phyloP scores from a whole-genome alignment of 2,113 vertebrate species.

The Aspiorhynchus laticeps region DNA sequence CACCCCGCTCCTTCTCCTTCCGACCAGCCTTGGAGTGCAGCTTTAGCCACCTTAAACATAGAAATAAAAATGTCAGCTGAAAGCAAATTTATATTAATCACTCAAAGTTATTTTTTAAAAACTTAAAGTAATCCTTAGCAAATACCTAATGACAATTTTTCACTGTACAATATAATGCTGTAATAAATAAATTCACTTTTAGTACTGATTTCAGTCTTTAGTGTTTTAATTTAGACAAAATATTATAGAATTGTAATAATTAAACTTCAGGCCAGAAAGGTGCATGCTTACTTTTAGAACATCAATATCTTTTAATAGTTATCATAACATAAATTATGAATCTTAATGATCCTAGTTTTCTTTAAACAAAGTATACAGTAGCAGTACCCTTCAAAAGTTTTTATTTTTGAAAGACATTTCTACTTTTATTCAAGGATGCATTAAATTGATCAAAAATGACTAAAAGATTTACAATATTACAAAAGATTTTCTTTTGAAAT shows the following conservation, averaged over 20 bases:
- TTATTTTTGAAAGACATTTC: too few species aligned
- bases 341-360: too few species aligned
- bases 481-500: too few species aligned
- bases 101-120: not conserved
- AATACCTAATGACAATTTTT: not conserved
- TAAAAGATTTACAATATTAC: too few species aligned
- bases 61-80: slow-evolving; percentile 12
- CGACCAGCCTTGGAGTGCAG: slow-evolving; percentile 89
- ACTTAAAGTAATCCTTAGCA: not conserved
- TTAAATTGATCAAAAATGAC: too few species aligned
- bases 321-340: not conserved
- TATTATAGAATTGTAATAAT: not conserved
- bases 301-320: not conserved
- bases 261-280: too few species aligned
- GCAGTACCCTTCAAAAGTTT: too few species aligned
- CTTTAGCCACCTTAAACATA: slow-evolving; percentile 87
- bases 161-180: not conserved
- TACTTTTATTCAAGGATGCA: too few species aligned
- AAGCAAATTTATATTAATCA: not conserved
- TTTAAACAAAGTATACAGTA: too few species aligned
- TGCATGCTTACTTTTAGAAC: not conserved
- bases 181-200: not conserved
- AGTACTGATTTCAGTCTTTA: not conserved
- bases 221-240: not conserved
- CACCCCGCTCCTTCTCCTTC: slow-evolving; percentile 93